Base-by-base conservation (phyloP, 2,797 vertebrate genomes). In the Acipenser ruthenus region DNA sequence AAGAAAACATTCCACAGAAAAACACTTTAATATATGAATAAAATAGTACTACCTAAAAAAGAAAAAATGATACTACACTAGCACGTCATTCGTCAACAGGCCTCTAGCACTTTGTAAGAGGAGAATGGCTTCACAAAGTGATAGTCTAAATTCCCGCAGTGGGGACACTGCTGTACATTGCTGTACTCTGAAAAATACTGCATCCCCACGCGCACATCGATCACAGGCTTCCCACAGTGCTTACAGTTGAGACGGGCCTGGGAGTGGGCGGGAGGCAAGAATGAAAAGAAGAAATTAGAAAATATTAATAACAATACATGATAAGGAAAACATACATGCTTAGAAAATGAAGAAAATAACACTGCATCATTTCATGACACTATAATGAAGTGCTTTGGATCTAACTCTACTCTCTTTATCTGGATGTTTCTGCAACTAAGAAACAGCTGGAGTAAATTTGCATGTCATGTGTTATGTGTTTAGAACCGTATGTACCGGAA, bases 151-250 rank as follows among this genome's bases (percentile, higher is more conserved):
- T 99, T 98, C 74, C 97, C 97, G 73, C 97, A 99, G 88, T 99
- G 97, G 62, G 97, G 97, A 77, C 97, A 99, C 84, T 99, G 97
- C 86, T 99, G 97, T 77, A 99, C 97, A 51, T 98, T 98, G 84
- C 97, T 99, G 92, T 99, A 99, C 82, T 99, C 97, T 0, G 97
- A 99, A 87, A 99, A 99, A 91, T 97, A 99, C 90, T 97, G 97
- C 97, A 98, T 99, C 69, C 97, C 97, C 12, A 99, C 91, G 65
- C 95, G 93, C 50, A 99, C 97, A 58, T 98, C 97, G 81, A 99
- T 93, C 78, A 99, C 96, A 0, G 97, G 94, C 85, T 98, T 98
- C 74, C 97, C 97, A 69, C 97, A 99, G 87, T 98, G 97, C 81
- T 98, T 99, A 79, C 97, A 99, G 90, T 98, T 99, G 81, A 99